A percentile compares a stretch with the other conserved stretches of the same genome.
These are phyloP conservation scores for Penaeus monodon DNA, from an alignment of 2,888 invertebrate species.

Conservation along the genomic window DNA sequence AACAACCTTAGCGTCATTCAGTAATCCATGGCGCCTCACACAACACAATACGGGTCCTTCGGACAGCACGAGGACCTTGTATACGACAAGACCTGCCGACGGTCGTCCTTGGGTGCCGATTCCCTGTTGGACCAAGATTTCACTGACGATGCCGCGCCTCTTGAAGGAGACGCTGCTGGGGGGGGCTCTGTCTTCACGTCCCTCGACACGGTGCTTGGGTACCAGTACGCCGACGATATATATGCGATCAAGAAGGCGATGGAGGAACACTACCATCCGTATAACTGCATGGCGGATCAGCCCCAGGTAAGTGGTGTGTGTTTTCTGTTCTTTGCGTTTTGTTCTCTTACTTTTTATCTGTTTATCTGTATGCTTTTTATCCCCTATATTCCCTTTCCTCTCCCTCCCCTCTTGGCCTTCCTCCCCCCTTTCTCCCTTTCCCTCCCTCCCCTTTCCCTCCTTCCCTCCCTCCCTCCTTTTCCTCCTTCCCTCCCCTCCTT, in stretches of 20 bases:
- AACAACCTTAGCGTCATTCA: no score
- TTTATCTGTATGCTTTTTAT: not conserved
- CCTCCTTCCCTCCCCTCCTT: not conserved
- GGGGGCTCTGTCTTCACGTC: conserved; percentile 1
- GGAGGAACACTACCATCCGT: conserved; percentile 43
- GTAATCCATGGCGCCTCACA: no score
- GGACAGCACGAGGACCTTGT: conserved; percentile 6
- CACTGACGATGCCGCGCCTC: conserved; percentile 49
- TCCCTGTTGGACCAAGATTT: conserved; percentile 62
- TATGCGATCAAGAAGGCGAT: conserved; percentile 32
- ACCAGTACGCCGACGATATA: conserved; percentile 61
- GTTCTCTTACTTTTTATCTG: not conserved
- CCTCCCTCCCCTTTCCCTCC: not conserved
- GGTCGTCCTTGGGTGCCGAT: conserved; percentile 60
- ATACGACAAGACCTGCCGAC: conserved; percentile 46
- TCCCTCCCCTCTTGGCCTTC: not conserved
- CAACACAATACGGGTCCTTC: no score
- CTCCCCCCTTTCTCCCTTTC: not conserved
- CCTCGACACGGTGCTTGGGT: conserved; percentile 45
- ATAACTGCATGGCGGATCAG: conserved; percentile 53
- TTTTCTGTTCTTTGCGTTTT: not conserved
- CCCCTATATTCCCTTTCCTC: not conserved
- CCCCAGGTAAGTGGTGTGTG: conserved; percentile 42
- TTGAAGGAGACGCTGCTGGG: conserved; percentile 9
- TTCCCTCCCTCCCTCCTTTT: not conserved